phyloP scores from a whole-genome alignment of 1,140 invertebrate species.

The Chionoecetes opilio region DNA sequence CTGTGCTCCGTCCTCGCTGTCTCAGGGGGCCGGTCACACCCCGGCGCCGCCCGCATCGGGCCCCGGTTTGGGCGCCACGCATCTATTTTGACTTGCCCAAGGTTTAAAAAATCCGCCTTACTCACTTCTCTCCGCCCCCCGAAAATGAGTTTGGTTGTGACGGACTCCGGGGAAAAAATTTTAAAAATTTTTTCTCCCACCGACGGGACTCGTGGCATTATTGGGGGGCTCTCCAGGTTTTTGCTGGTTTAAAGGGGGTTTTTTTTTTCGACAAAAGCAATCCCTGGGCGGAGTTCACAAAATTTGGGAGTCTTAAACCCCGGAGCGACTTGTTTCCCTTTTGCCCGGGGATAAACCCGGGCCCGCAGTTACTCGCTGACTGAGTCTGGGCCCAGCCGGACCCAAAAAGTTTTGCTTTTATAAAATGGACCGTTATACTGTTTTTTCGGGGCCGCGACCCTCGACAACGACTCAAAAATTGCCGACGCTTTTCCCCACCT shows the following conservation, averaged over 20 bases:
- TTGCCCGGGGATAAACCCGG: not conserved
- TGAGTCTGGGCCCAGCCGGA: not conserved
- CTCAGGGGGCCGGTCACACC: too few relatives aligned
- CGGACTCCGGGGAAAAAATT: not conserved
- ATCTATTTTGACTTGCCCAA: not conserved
- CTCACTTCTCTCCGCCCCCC: too few relatives aligned
- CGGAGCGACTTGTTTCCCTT: not conserved
- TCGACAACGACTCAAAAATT: not conserved
- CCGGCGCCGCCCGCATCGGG: too few relatives aligned
- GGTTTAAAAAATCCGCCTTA: not conserved
- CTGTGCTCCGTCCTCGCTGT: too few relatives aligned
- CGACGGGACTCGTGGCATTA: not conserved
- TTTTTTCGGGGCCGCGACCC: not conserved
- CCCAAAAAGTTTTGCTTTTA: not conserved
- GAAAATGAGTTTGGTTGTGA: not conserved
- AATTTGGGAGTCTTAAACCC: not conserved
- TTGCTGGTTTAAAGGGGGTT: not conserved
- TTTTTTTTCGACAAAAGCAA: not conserved
- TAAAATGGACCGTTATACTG: not conserved
- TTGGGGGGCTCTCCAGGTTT: not conserved
- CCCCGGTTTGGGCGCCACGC: too few relatives aligned
- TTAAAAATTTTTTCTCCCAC: not conserved
- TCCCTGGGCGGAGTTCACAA: conserved; percentile 1
- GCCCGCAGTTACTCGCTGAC: not conserved
- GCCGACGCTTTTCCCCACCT: too few relatives aligned